Evolutionary conservation across 2,797 vertebrate genomes (phyloP).

Genomic region (Oryzias sinensis): DNA sequence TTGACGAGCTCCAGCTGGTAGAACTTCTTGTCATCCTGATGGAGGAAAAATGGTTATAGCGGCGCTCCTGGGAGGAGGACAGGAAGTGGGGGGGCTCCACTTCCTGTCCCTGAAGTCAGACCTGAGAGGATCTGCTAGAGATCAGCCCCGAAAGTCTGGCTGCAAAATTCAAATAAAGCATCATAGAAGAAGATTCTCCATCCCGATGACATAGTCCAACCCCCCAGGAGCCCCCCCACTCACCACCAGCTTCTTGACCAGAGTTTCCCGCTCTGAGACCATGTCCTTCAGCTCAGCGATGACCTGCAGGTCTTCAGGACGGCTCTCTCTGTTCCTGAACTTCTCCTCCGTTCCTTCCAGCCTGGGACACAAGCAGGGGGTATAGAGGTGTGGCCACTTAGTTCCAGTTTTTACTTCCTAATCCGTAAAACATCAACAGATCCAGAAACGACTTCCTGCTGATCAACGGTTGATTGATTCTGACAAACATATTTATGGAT

Average conservation of each 20-base stretch:
- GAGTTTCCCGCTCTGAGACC: constrained; percentile 91
- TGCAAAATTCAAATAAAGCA: no score
- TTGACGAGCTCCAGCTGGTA: constrained; percentile 99
- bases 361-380: constrained; percentile 61
- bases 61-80: constrained; percentile 5
- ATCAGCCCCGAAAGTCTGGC: no score
- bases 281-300: constrained; percentile 96
- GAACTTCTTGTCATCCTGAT: constrained; percentile 98
- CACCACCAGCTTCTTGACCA: constrained; percentile 99
- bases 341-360: constrained; percentile 97
- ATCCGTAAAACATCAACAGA: no score
- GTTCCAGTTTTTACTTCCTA: no score
- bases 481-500: neutral
- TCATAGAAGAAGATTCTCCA: no score
- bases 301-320: constrained; percentile 92
- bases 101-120: no score
- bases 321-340: constrained; percentile 94
- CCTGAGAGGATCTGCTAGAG: no score
- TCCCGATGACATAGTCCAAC: no score
- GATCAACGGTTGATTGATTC: no score
- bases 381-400: no score
- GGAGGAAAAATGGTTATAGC: constrained; percentile 28
- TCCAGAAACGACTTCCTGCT: no score
- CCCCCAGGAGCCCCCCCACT: constrained; percentile 50
- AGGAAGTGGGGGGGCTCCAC: constrained; percentile 5